Evolutionary conservation across 2,797 vertebrate genomes (phyloP).

Genomic region (Staurois parvus): DNA sequence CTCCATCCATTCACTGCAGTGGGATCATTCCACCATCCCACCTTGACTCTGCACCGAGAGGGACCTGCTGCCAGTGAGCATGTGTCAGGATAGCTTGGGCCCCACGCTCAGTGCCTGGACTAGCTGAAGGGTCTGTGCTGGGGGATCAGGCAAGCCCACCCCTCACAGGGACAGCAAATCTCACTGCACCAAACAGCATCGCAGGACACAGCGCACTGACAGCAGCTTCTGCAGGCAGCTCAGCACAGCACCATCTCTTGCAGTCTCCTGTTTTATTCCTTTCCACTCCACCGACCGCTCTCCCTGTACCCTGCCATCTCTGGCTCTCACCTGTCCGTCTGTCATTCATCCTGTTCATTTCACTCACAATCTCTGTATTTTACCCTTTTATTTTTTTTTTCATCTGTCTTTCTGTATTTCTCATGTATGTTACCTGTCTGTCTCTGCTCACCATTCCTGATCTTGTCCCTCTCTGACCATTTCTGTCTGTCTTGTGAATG

Average conservation of each 20-base stretch:
- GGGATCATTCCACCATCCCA: conserved; percentile 46
- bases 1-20: conserved; percentile 45
- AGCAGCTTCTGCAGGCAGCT: conserved; percentile 42
- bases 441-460: neutral
- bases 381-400: neutral
- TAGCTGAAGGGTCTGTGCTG: conserved; percentile 22
- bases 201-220: conserved; percentile 49
- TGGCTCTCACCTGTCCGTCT: neutral
- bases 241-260: neutral
- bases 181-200: conserved; percentile 57
- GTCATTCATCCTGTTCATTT: neutral
- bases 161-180: conserved; percentile 46
- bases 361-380: neutral
- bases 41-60: conserved; percentile 28
- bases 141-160: conserved; percentile 22
- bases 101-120: neutral
- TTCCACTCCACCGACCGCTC: conserved; percentile 20
- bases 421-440: neutral
- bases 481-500: neutral
- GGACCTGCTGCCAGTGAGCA: conserved; percentile 40
- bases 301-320: neutral
- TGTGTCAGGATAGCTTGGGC: conserved; percentile 29
- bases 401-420: neutral
- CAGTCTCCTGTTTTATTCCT: conserved; percentile 40
- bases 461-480: neutral